Evolutionary conservation across 2,113 vertebrate species (phyloP).

Genomic region (Aviceda subcristata): DNA sequence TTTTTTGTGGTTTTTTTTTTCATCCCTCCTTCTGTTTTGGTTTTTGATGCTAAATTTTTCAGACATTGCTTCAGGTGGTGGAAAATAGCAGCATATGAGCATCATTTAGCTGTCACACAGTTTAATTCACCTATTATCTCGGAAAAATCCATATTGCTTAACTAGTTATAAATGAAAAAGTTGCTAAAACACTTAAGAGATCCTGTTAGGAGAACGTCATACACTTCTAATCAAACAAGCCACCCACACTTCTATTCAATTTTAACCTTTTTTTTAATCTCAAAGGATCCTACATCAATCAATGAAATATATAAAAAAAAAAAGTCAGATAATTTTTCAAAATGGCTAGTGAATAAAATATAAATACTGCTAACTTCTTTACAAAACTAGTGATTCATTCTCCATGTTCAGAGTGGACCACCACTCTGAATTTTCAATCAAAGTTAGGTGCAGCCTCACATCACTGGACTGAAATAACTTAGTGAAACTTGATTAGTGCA

Average conservation of each 20-base stretch:
- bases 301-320: not conserved
- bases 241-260: not conserved
- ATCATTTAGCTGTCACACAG: not conserved
- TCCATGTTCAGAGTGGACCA: not conserved
- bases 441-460: not conserved
- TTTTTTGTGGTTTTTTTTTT: too few relatives aligned
- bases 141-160: not conserved
- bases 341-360: not conserved
- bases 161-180: not conserved
- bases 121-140: not conserved
- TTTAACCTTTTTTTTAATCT: not conserved
- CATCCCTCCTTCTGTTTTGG: not conserved
- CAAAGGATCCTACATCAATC: not conserved
- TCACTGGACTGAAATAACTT: not conserved
- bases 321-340: not conserved
- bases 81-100: not conserved
- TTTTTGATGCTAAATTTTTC: not conserved
- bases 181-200: not conserved
- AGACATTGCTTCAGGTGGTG: not conserved
- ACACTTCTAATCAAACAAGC: not conserved
- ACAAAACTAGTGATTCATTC: not conserved
- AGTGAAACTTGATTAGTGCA: not conserved
- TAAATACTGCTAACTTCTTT: not conserved
- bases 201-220: not conserved
- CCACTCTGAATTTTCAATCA: not conserved